Evolutionary conservation across 2,888 invertebrate species (phyloP).

Genomic region (Melieria crassipennis): DNA sequence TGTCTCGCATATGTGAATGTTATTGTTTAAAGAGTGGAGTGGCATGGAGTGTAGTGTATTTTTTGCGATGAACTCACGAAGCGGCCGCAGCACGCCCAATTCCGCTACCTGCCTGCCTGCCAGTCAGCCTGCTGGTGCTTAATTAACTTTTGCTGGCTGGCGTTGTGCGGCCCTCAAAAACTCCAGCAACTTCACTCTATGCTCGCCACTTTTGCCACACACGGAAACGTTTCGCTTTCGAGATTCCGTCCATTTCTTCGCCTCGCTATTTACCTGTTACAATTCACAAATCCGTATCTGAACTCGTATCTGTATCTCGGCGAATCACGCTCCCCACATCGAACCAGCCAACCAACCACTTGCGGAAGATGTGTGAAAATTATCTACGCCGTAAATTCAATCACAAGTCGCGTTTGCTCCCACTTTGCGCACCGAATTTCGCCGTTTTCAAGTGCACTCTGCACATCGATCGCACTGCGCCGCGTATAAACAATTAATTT

Average conservation of each 20-base stretch:
- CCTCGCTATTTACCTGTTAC: slow-evolving; percentile 10
- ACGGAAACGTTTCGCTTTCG: slow-evolving; percentile 14
- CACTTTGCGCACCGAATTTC: too few species aligned
- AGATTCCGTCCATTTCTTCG: slow-evolving; percentile 4
- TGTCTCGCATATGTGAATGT: not conserved
- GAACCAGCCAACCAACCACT: slow-evolving; percentile 11
- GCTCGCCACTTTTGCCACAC: too few species aligned
- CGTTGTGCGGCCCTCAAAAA: too few species aligned
- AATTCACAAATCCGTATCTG: not conserved
- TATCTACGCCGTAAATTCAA: not conserved
- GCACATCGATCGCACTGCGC: not conserved
- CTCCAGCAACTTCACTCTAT: too few species aligned
- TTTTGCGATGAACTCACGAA: slow-evolving; percentile 60
- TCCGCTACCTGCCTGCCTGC: too few species aligned
- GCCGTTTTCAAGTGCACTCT: slow-evolving; percentile 1
- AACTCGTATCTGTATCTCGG: too few species aligned
- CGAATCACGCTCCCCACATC: not conserved
- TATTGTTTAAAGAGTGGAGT: slow-evolving; percentile 1
- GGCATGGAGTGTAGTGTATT: slow-evolving; percentile 45
- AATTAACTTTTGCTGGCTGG: too few species aligned
- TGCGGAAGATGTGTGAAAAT: slow-evolving; percentile 5
- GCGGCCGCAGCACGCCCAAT: slow-evolving; percentile 3
- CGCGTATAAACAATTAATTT: slow-evolving; percentile 40
- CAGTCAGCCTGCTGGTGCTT: too few species aligned
- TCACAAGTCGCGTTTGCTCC: not conserved